Evolutionary conservation across 2,888 invertebrate genomes (phyloP).

Genomic region (Drosophila multiciliata): DNA sequence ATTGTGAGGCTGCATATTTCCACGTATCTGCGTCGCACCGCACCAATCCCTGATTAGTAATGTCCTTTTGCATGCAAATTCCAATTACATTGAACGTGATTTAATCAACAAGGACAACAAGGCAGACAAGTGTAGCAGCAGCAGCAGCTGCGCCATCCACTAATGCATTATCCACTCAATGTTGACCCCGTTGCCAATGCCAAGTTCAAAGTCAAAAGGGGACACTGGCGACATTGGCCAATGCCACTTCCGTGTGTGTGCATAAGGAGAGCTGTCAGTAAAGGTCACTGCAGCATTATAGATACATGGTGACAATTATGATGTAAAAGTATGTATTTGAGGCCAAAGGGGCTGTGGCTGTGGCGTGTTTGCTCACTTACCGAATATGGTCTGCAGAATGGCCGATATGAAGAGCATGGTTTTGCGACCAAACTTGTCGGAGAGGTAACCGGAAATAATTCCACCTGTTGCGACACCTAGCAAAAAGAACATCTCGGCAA

Average conservation of each 20-base stretch:
- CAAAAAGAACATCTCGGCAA: conserved; percentile 92
- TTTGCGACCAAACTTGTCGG: conserved; percentile 93
- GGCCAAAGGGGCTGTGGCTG: background rate
- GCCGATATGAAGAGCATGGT: conserved; percentile 90
- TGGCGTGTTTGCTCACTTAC: conserved; percentile 79
- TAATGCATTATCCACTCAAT: conserved; percentile 46
- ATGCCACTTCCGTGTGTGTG: conserved; percentile 59
- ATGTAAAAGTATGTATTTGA: conserved; percentile 1
- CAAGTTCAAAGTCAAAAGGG: conserved; percentile 78
- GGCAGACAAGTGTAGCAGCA: conserved; percentile 37
- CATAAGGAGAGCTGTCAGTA: conserved; percentile 31
- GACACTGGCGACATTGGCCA: conserved; percentile 59
- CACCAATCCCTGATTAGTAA: conserved; percentile 47
- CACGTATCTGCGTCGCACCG: conserved; percentile 3
- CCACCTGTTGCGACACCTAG: conserved; percentile 92
- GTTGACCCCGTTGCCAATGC: conserved; percentile 70
- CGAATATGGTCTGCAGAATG: conserved; percentile 89
- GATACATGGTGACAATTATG: conserved; percentile 23
- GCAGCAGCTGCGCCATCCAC: conserved; percentile 14
- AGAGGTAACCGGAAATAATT: conserved; percentile 91
- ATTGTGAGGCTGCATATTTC: background rate
- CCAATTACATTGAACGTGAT: conserved; percentile 71
- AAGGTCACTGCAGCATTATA: conserved; percentile 37
- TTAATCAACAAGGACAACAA: conserved; percentile 75
- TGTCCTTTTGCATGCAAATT: conserved; percentile 72